A percentile compares a stretch with the other conserved stretches of the same genome.
These are phyloP conservation scores for Entomobrya multifasciata DNA, from an alignment of 2,888 invertebrate genomes.

Conservation along the genomic window DNA sequence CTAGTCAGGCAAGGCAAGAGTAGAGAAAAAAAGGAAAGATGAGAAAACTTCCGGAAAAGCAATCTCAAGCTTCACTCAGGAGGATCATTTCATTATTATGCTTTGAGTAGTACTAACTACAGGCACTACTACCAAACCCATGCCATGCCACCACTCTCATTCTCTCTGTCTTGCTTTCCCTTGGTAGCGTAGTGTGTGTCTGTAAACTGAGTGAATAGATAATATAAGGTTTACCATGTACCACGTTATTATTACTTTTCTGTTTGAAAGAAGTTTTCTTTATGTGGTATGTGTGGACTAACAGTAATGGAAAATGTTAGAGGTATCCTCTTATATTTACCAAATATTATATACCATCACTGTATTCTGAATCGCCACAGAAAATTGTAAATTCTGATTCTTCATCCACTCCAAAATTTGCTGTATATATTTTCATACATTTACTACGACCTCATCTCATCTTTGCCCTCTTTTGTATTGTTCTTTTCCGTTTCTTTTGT, in stretches of 20 bases:
- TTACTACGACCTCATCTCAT: not conserved
- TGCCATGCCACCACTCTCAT: not conserved
- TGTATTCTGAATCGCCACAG: not conserved
- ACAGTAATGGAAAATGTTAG: not conserved
- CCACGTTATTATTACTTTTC: constrained; percentile 20
- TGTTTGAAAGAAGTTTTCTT: constrained; percentile 2
- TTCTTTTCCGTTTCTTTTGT: not conserved
- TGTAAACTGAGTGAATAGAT: no score
- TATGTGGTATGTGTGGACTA: no score
- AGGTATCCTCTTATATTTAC: not conserved
- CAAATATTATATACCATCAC: not conserved
- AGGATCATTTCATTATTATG: constrained; percentile 71
- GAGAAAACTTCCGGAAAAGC: constrained; percentile 68
- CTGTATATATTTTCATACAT: not conserved
- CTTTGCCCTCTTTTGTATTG: no score
- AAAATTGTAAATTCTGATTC: not conserved
- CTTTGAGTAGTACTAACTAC: constrained; percentile 69
- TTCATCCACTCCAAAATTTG: not conserved
- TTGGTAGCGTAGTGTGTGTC: not conserved
- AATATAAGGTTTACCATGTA: no score
- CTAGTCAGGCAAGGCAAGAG: constrained; percentile 42
- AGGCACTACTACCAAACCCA: constrained; percentile 9
- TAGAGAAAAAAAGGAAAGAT: constrained; percentile 54
- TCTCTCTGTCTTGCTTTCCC: not conserved
- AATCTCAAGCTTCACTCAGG: constrained; percentile 71